These are phyloP conservation scores for Portunus trituberculatus DNA, from an alignment of 1,140 invertebrate species.

Conservation along the genomic window DNA sequence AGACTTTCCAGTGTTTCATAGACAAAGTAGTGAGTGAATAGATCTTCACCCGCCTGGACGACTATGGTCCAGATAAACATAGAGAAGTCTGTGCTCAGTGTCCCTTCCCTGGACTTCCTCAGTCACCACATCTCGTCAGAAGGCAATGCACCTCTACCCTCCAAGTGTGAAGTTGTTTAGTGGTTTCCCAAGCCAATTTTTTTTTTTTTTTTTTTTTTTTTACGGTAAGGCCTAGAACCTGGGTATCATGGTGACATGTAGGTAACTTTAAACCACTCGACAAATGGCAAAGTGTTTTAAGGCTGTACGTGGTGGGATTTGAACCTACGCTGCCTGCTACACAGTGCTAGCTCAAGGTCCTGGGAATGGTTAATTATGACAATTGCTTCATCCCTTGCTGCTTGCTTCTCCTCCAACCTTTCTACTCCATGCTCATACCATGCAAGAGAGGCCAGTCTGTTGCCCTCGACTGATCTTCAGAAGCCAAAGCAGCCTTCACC, in stretches of 20 bases:
- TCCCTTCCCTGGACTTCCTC: no score
- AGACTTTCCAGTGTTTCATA: conserved; percentile 80
- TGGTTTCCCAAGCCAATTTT: neutral
- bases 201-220: no score
- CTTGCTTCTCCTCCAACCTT: neutral
- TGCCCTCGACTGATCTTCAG: neutral
- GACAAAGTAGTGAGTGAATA: conserved; percentile 74
- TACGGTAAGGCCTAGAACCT: no score
- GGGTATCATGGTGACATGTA: no score
- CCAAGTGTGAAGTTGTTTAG: neutral
- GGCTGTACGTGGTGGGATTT: no score
- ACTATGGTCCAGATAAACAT: conserved; percentile 31
- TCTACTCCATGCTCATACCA: neutral
- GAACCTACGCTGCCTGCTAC: no score
- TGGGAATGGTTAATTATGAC: neutral
- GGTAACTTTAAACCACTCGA: no score
- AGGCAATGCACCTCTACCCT: neutral
- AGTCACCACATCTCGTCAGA: neutral
- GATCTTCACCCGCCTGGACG: neutral
- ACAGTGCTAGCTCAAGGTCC: neutral
- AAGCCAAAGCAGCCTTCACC: neutral
- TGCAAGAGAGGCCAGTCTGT: neutral
- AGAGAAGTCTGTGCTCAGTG: neutral
- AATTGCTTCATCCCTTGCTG: neutral
- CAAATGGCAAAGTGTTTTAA: no score